Evolutionary conservation across 2,888 invertebrate genomes (phyloP).

Genomic region (Erebia ligea): DNA sequence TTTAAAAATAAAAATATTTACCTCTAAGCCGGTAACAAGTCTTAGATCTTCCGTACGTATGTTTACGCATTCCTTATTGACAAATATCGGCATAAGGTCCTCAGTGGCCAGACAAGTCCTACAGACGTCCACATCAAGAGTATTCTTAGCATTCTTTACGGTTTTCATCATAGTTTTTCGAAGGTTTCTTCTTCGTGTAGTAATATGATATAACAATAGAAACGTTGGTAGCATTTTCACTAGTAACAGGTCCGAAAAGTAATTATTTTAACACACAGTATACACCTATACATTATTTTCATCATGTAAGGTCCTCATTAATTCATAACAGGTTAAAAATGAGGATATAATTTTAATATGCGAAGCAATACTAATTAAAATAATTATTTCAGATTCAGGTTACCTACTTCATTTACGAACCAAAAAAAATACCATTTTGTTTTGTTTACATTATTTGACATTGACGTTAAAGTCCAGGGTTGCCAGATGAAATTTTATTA

Average conservation of each 20-base stretch:
- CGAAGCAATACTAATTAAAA: conserved; percentile 5
- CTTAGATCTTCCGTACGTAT: conserved; percentile 56
- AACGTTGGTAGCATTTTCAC: conserved; percentile 56
- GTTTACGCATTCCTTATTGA: conserved; percentile 50
- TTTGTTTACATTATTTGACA: no score
- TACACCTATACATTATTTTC: conserved; percentile 4
- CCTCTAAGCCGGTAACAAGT: conserved; percentile 61
- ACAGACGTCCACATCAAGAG: conserved; percentile 43
- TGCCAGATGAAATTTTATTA: no score
- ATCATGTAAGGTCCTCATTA: background rate
- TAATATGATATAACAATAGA: conserved; percentile 53
- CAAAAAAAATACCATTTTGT: conserved; percentile 1
- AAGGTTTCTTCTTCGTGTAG: conserved; percentile 42
- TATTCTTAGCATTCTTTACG: conserved; percentile 20
- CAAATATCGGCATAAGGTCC: conserved; percentile 57
- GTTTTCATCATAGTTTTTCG: conserved; percentile 33
- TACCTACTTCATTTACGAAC: no score
- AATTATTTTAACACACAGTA: background rate
- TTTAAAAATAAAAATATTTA: conserved; percentile 26
- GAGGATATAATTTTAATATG: background rate
- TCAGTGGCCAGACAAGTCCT: conserved; percentile 62
- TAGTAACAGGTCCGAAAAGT: background rate
- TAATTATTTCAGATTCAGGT: no score
- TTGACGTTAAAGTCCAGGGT: no score
- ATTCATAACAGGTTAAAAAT: background rate